A percentile compares a stretch with the other conserved stretches of the same genome.
Evolutionary conservation across 2,797 vertebrate genomes (phyloP).

Genomic region (Gobio occitaniae): DNA sequence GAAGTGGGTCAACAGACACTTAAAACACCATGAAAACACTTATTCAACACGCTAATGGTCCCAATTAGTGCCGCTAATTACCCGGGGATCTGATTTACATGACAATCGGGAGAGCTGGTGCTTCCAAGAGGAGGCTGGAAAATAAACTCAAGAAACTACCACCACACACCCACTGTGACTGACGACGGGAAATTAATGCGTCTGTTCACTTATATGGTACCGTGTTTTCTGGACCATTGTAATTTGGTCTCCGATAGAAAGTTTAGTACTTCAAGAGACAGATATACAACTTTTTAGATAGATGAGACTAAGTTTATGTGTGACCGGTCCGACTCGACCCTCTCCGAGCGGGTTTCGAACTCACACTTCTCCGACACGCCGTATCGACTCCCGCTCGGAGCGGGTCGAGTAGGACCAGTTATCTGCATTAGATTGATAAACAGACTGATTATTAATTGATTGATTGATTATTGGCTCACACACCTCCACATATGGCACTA

Average conservation of each 20-base stretch:
- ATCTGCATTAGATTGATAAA: not conserved
- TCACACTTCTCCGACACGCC: too few species aligned
- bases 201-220: not conserved
- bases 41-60: slow-evolving; percentile 66
- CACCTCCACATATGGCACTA: slow-evolving; percentile 96
- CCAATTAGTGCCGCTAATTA: slow-evolving; percentile 73
- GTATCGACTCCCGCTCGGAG: too few species aligned
- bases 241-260: not conserved
- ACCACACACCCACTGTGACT: not conserved
- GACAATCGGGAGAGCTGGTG: slow-evolving; percentile 57
- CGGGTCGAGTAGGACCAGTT: too few species aligned
- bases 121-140: slow-evolving; percentile 18
- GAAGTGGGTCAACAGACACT: slow-evolving; percentile 14
- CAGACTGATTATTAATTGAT: not conserved
- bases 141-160: slow-evolving; percentile 3
- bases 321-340: too few species aligned
- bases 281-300: not conserved
- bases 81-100: slow-evolving; percentile 70
- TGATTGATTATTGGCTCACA: slow-evolving; percentile 59
- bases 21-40: slow-evolving; percentile 55
- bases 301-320: too few species aligned
- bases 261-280: not conserved
- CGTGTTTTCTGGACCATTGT: not conserved
- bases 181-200: not conserved
- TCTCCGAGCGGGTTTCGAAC: too few species aligned